A percentile compares a stretch with the other conserved stretches of the same genome.
Conservation (phyloP, 2,888 invertebrate species). For the Coenonympha glycerion region DNA sequence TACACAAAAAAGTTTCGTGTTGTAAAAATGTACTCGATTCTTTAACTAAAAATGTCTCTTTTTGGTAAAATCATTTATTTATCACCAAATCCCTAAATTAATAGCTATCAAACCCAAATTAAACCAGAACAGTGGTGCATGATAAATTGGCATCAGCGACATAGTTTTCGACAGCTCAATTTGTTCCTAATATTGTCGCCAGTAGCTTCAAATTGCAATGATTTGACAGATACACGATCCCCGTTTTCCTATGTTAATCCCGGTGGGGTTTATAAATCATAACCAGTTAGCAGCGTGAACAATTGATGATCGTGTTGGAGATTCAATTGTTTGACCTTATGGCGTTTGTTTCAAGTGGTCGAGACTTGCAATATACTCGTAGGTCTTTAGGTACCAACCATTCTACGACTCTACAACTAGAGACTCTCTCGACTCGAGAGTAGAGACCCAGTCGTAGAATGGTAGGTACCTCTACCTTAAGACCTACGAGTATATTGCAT, state of each 20-base stretch:
- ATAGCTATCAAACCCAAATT: slow-evolving; percentile 1
- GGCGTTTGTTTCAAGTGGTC: not conserved
- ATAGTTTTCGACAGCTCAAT: not conserved
- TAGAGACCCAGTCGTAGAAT: too few species aligned
- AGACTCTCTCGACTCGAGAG: too few species aligned
- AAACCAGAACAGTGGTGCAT: not conserved
- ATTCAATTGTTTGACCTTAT: slow-evolving; percentile 14
- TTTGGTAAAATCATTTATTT: too few species aligned
- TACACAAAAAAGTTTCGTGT: too few species aligned
- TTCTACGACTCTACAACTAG: too few species aligned
- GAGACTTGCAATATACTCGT: too few species aligned
- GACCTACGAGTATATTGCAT: too few species aligned
- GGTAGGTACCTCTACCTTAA: too few species aligned
- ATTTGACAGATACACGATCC: not conserved
- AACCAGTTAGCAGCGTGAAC: slow-evolving; percentile 27
- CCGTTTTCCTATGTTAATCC: slow-evolving; percentile 7
- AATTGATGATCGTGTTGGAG: slow-evolving; percentile 24
- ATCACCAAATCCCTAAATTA: not conserved
- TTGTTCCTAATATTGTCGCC: not conserved
- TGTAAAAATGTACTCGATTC: too few species aligned
- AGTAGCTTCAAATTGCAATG: not conserved
- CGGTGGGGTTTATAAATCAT: slow-evolving; percentile 24
- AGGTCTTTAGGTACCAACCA: too few species aligned
- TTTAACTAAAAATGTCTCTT: too few species aligned
- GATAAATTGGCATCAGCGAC: not conserved